phyloP scores from a whole-genome alignment of 2,797 vertebrate species.

The Glossophaga mutica region DNA sequence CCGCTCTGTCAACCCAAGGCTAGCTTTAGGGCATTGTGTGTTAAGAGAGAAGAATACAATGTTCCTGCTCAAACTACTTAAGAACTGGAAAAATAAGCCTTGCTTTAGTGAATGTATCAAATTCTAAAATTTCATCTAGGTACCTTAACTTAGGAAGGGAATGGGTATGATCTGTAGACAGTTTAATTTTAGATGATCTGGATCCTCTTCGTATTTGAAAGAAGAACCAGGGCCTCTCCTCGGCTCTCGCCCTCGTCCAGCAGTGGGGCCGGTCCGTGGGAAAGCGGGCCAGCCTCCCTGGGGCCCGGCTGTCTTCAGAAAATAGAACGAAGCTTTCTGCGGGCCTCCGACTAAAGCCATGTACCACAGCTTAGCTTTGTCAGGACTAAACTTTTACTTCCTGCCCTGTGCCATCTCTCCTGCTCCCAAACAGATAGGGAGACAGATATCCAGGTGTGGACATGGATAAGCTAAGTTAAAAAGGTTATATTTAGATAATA shows the following conservation, averaged over 20 bases:
- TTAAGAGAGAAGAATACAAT: neutral
- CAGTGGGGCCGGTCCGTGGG: too few relatives aligned
- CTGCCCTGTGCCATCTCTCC: neutral
- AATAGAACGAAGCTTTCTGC: neutral
- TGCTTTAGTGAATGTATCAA: neutral
- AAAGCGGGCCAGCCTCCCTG: neutral
- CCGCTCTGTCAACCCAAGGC: neutral
- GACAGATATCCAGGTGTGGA: neutral
- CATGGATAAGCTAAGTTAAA: neutral
- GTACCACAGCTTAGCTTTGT: neutral
- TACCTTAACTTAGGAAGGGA: neutral
- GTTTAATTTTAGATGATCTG: slow-evolving; percentile 1
- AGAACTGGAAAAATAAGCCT: neutral
- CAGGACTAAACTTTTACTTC: neutral
- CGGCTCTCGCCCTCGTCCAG: neutral
- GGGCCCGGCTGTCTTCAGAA: neutral
- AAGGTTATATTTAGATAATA: neutral
- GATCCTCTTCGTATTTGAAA: neutral
- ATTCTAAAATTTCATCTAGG: slow-evolving; percentile 3
- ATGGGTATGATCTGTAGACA: neutral
- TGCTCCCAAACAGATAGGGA: neutral
- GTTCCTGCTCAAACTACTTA: neutral
- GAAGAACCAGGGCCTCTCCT: neutral
- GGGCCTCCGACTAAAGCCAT: neutral
- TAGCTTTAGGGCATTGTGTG: neutral